Evolutionary conservation across 2,888 invertebrate species (phyloP), one percentile per base, ranked within the genome.

Genomic region (Ormyrus nitidulus): DNA sequence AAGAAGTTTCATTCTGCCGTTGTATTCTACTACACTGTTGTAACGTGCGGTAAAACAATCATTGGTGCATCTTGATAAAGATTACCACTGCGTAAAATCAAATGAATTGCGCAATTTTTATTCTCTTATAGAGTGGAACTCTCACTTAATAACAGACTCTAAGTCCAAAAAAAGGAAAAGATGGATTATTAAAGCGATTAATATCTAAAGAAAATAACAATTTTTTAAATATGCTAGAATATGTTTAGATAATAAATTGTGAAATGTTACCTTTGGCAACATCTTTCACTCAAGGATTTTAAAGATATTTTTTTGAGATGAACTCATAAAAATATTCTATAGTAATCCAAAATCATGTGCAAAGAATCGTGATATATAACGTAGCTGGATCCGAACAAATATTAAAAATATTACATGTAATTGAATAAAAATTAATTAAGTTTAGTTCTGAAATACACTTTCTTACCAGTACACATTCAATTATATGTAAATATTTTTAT

Each of bases 31-130:
- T 70, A 62, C 56, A 46, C 34, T 81, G 77, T 81, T 77, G 73
- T 70, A 5, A 77, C 54, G 70, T 79, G 81, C 81, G 81, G 75
- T 74, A 69, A 81, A 79, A 79, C 81, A 81, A 81, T 81, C 81
- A 81, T 58, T 53, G 70, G 61, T 77, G 79, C 65, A 59, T 65
- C 74, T 69, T 74, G 9, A 5, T 51, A 49, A 66, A 71, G 72
- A 68, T 68, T 74, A 54, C 44, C 65, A 77, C 66, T 71, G 53
- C 19, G 46, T 78, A 61, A 44, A 58, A 54, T 62, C 62, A 62
- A 77, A 49, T 48, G 48, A 80, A 62, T 71, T 66, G 64, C 74
- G 71, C 69, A 74, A 73, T 81, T 74, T 74, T 69, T 59, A 68
- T 49, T 77, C n/a, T 19, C 61, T 56, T 66, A 34, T 65, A 59